Conservation (phyloP, 2,113 vertebrate species). For the Chunga burmeisteri region DNA sequence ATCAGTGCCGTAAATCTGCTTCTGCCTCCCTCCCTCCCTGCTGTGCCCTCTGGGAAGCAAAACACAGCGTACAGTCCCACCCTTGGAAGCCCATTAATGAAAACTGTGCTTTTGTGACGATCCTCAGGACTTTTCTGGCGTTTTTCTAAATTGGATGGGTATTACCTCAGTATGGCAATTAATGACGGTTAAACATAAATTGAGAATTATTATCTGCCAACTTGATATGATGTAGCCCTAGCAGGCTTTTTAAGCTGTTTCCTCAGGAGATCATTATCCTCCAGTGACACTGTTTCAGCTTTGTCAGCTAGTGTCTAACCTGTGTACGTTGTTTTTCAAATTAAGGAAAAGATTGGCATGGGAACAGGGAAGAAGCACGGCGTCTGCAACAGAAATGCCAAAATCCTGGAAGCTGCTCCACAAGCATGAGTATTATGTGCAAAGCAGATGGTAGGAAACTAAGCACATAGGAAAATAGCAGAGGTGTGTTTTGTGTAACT, state of each 20-base stretch:
- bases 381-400: constrained; percentile 8
- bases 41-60: neutral
- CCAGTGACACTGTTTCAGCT: neutral
- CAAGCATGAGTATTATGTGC: neutral
- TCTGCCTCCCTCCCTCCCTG: neutral
- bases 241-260: neutral
- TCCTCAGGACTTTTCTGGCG: neutral
- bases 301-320: neutral
- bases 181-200: neutral
- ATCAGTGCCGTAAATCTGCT: neutral
- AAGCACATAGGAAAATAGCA: neutral
- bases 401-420: constrained; percentile 12
- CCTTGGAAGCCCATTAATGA: neutral
- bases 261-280: neutral
- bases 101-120: neutral
- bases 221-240: neutral
- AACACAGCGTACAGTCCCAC: neutral
- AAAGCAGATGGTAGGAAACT: constrained; percentile 30
- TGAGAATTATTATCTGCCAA: neutral
- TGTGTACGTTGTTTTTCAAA: neutral
- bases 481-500: neutral
- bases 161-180: neutral
- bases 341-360: neutral
- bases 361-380: neutral
- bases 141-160: neutral